phyloP scores from a whole-genome alignment of 2,888 invertebrate species.

The Maniola hyperantus region DNA sequence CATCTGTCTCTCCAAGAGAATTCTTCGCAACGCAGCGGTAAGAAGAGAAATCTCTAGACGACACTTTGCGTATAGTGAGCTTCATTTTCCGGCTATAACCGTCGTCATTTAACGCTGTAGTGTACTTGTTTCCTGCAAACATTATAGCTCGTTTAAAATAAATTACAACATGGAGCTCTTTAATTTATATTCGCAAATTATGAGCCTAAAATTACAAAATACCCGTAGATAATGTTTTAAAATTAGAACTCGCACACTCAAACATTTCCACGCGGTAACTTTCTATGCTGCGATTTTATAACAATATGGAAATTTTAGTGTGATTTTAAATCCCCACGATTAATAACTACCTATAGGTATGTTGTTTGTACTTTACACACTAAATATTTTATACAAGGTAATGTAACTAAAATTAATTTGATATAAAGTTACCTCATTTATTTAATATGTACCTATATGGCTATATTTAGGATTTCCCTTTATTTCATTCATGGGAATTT shows the following conservation, averaged over 20 bases:
- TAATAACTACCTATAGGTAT: background rate
- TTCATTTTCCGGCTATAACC: slow-evolving; percentile 96
- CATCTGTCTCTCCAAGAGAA: slow-evolving; percentile 94
- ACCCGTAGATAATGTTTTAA: background rate
- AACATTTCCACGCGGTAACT: background rate
- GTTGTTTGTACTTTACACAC: too few species aligned
- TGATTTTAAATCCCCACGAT: background rate
- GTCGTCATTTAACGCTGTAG: slow-evolving; percentile 91
- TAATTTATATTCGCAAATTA: background rate
- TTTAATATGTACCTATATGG: too few species aligned
- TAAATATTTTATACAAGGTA: too few species aligned
- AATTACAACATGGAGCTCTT: background rate
- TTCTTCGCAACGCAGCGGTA: slow-evolving; percentile 96
- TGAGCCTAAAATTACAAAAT: too few species aligned
- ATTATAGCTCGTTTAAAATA: slow-evolving; percentile 8
- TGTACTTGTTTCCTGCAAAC: slow-evolving; percentile 91
- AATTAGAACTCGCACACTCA: background rate
- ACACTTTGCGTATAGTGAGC: slow-evolving; percentile 92
- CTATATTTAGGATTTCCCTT: too few species aligned
- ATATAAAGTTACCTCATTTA: too few species aligned
- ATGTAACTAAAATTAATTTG: too few species aligned
- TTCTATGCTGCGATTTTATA: background rate
- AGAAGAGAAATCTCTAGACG: slow-evolving; percentile 91
- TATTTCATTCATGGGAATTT: too few species aligned
- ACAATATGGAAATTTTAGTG: background rate